Evolutionary conservation across 2,797 vertebrate species (phyloP).

Genomic region (Siniperca undulata): DNA sequence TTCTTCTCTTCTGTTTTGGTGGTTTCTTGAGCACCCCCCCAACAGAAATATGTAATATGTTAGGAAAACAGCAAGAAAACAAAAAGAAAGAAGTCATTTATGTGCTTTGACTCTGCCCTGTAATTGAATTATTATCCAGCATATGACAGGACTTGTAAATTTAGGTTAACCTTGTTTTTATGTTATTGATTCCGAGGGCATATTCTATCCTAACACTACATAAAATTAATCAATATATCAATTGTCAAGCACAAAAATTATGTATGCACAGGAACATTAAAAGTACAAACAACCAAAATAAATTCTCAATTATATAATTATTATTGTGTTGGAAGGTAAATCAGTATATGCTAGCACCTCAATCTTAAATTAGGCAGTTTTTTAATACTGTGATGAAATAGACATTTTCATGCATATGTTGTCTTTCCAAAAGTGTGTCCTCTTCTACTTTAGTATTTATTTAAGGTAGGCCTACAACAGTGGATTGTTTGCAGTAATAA

Average conservation of each 20-base stretch:
- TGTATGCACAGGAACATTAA: slow-evolving; percentile 40
- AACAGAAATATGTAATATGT: slow-evolving; percentile 26
- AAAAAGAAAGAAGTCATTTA: background rate
- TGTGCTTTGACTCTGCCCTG: slow-evolving; percentile 25
- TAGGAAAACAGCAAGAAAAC: slow-evolving; percentile 22
- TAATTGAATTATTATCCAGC: slow-evolving; percentile 78
- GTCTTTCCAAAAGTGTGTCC: slow-evolving; percentile 33
- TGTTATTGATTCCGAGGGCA: slow-evolving; percentile 71
- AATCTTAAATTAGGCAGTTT: slow-evolving; percentile 1
- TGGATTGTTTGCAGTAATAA: slow-evolving; percentile 73
- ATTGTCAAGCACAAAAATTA: slow-evolving; percentile 47
- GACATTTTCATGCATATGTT: slow-evolving; percentile 18
- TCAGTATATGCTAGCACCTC: background rate
- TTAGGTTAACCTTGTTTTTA: slow-evolving; percentile 69
- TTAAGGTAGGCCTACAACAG: slow-evolving; percentile 38
- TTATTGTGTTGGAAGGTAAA: slow-evolving; percentile 17
- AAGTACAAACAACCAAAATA: slow-evolving; percentile 36
- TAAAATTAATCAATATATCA: slow-evolving; percentile 75
- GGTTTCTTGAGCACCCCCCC: slow-evolving; percentile 16
- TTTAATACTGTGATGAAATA: background rate
- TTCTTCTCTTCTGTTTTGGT: slow-evolving; percentile 81
- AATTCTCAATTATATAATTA: slow-evolving; percentile 5
- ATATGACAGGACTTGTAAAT: slow-evolving; percentile 66
- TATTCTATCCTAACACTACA: slow-evolving; percentile 53
- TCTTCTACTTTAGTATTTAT: slow-evolving; percentile 55